phyloP scores from a whole-genome alignment of 2,113 vertebrate species.

The Cyanoramphus novaezelandiae region DNA sequence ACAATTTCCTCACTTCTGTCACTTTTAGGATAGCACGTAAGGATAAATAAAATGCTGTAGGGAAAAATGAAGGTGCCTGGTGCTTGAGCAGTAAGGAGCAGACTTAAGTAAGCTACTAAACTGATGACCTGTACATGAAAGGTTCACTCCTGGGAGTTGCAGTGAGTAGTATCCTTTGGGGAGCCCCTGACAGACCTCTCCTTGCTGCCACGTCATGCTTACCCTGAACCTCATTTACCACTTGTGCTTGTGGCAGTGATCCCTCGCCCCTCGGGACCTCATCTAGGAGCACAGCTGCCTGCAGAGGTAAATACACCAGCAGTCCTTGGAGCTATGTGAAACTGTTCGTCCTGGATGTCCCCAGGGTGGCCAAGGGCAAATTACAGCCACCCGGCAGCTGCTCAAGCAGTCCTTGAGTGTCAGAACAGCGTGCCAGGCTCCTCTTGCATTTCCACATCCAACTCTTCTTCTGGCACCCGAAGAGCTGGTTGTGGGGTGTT shows the following conservation, averaged over 20 bases:
- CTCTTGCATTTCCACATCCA: accelerated
- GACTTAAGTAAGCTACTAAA: background rate
- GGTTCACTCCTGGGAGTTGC: too few species aligned
- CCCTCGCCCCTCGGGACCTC: background rate
- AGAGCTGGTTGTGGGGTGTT: background rate
- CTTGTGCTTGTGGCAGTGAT: background rate
- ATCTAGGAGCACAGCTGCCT: accelerated
- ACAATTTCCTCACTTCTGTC: background rate
- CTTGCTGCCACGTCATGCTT: accelerated
- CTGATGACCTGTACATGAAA: background rate
- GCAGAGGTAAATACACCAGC: background rate
- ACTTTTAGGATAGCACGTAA: background rate
- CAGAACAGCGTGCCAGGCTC: background rate
- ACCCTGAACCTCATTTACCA: background rate
- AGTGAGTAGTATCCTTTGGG: accelerated
- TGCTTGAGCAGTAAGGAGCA: background rate
- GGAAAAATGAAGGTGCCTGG: background rate
- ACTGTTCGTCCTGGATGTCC: background rate
- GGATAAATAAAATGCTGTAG: background rate
- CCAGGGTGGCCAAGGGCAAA: background rate
- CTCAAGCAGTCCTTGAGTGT: accelerated
- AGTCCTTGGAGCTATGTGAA: accelerated
- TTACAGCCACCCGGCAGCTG: background rate
- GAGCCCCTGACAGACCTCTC: background rate
- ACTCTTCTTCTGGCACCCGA: accelerated